Percentiles rank a stretch among this genome's conserved stretches.
Conservation (phyloP, 1,140 invertebrate species). For the Drosophila seguyi region DNA sequence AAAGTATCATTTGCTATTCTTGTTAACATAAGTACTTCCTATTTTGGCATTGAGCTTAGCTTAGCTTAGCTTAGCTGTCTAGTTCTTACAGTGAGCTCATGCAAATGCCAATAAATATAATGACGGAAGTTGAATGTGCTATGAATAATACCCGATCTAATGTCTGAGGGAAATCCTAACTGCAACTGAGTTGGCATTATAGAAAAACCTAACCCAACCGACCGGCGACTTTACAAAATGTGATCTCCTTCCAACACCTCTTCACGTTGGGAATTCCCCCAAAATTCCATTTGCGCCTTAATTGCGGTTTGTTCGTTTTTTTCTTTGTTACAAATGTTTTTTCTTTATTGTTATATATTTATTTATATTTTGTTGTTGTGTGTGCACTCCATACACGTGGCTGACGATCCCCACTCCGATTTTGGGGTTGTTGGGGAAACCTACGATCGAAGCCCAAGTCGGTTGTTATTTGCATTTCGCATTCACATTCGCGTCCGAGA, state of each 20-base stretch:
- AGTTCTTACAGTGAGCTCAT: slow-evolving; percentile 35
- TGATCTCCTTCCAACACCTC: slow-evolving; percentile 35
- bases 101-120: slow-evolving; percentile 21
- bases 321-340: slow-evolving; percentile 16
- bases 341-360: neutral
- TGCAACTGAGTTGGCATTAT: slow-evolving; percentile 13
- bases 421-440: slow-evolving; percentile 10
- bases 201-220: slow-evolving; percentile 25
- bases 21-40: slow-evolving; percentile 8
- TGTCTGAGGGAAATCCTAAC: slow-evolving; percentile 27
- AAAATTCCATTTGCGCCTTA: slow-evolving; percentile 36
- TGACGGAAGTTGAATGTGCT: slow-evolving; percentile 31
- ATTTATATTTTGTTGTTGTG: neutral
- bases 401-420: slow-evolving; percentile 38
- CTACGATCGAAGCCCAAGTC: slow-evolving; percentile 19
- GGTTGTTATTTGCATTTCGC: slow-evolving; percentile 70
- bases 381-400: slow-evolving; percentile 41
- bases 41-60: neutral
- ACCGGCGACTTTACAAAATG: neutral
- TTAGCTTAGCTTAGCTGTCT: neutral
- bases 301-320: slow-evolving; percentile 13
- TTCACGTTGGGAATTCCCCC: slow-evolving; percentile 27
- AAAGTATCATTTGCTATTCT: neutral
- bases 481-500: slow-evolving; percentile 48
- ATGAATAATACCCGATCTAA: slow-evolving; percentile 18